Base-by-base conservation (phyloP, 2,113 vertebrate species). In the Genyomyrus donnyi region DNA sequence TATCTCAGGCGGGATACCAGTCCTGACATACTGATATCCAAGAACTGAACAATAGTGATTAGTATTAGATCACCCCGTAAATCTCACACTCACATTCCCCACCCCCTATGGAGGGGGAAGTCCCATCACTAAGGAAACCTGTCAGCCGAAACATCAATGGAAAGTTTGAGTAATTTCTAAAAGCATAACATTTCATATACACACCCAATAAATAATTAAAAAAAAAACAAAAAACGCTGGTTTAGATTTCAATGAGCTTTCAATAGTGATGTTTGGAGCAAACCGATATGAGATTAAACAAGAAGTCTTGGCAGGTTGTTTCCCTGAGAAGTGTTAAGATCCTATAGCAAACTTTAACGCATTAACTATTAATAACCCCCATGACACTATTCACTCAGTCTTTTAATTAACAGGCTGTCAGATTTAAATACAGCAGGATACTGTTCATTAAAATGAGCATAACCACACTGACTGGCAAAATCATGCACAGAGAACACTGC, bases 381-480 rank as follows among this genome's bases (percentile, higher is more conserved):
- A 88, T 87, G 48, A 88, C 52, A 88, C 50, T 31, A 58, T 88
- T 88, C 86, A 42, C 39, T 58, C 42, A 50, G 21, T 88, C 13
- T 87, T 27, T 87, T 87, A 88, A 88, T 45, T 66, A 66, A 15
- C 52, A 58, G 87, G 48, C 17, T 35, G 31, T 24, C 50, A 58
- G 7, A 77, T 77, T 17, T 77, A 77, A 77, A 77, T 77, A 77
- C 70, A 77, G 70, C 70, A 77, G 31, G 31, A 77, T 15, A 39
- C 31, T 4, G 31, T 77, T 15, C 70, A 77, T 77, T 77, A 35
- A 31, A 35, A 74, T 6, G 27, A 74, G 66, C 31, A 27, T 74
- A 31, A 31, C n/a, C 13, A 74, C 66, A 70, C 62, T 27, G 62
- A 74, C 27, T 15, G 66, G 11, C 66, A 74, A 17, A 74, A 74